Evolutionary conservation across 2,113 vertebrate genomes (phyloP).

Genomic region (Perca schrenkii): DNA sequence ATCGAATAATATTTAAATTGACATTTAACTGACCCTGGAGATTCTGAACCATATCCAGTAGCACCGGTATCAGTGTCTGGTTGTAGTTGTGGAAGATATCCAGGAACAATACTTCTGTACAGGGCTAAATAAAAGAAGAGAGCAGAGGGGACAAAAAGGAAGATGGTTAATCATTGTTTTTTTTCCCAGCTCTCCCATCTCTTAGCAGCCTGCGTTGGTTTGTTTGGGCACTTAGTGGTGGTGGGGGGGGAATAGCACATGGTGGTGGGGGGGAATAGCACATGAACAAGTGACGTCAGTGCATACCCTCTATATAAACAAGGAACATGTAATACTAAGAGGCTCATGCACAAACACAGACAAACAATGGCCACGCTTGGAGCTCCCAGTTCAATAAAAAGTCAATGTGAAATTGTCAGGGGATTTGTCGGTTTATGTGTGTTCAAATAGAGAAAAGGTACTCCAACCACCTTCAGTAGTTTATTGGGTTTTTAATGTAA

Average conservation of each 20-base stretch:
- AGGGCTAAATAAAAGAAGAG: conserved; percentile 86
- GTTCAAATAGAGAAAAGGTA: not conserved
- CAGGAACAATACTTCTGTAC: conserved; percentile 97
- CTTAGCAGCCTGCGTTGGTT: not conserved
- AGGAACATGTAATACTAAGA: conserved; percentile 6
- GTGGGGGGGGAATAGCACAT: not conserved
- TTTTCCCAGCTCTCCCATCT: not conserved
- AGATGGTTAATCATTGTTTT: conserved; percentile 14
- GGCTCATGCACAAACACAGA: not conserved
- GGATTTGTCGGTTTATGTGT: not conserved
- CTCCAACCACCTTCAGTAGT: not conserved
- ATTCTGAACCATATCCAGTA: conserved; percentile 95
- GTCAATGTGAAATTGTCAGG: conserved; percentile 28
- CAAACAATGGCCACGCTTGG: not conserved
- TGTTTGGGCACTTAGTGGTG: not conserved
- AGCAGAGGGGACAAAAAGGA: conserved; percentile 18
- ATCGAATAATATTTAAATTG: not conserved
- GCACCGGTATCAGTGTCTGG: conserved; percentile 93
- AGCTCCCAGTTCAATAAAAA: conserved; percentile 35
- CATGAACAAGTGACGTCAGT: not conserved
- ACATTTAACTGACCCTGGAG: conserved; percentile 89
- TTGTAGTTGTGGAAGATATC: conserved; percentile 99
- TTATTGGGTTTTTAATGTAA: conserved; percentile 14
- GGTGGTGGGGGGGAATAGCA: not conserved
- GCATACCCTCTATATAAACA: conserved; percentile 7